Conservation (phyloP, 1,140 invertebrate genomes). For the Heliconius melpomene region DNA sequence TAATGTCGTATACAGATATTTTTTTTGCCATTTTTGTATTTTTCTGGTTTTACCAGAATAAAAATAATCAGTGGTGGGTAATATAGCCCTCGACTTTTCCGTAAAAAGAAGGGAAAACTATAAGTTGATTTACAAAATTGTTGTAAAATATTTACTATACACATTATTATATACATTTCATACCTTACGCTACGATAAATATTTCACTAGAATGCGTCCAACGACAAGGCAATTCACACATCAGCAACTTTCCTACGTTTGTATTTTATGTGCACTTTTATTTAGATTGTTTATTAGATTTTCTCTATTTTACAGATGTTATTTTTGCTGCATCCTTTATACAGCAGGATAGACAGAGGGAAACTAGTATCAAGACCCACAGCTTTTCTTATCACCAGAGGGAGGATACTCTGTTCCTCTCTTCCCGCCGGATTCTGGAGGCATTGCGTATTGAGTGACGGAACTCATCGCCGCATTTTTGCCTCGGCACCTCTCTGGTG, state of each 20-base stretch:
- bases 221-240: constrained; percentile 7
- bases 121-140: not conserved
- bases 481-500: too few relatives aligned
- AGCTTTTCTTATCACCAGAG: too few relatives aligned
- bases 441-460: too few relatives aligned
- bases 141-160: not conserved
- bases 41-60: too few relatives aligned
- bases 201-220: not conserved
- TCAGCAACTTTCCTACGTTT: not conserved
- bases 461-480: too few relatives aligned
- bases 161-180: not conserved
- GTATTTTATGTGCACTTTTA: not conserved
- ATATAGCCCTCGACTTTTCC: not conserved
- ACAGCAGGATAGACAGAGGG: too few relatives aligned
- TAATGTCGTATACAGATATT: too few relatives aligned
- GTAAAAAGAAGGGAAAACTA: not conserved
- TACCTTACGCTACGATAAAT: constrained; percentile 3
- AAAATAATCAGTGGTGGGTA: too few relatives aligned
- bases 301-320: not conserved
- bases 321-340: not conserved
- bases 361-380: too few relatives aligned
- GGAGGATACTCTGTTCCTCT: too few relatives aligned
- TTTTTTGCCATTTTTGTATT: too few relatives aligned
- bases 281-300: not conserved
- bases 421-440: too few relatives aligned